These are phyloP conservation scores for Vombatus ursinus DNA, from an alignment of 2,113 vertebrate genomes.

Conservation along the genomic window DNA sequence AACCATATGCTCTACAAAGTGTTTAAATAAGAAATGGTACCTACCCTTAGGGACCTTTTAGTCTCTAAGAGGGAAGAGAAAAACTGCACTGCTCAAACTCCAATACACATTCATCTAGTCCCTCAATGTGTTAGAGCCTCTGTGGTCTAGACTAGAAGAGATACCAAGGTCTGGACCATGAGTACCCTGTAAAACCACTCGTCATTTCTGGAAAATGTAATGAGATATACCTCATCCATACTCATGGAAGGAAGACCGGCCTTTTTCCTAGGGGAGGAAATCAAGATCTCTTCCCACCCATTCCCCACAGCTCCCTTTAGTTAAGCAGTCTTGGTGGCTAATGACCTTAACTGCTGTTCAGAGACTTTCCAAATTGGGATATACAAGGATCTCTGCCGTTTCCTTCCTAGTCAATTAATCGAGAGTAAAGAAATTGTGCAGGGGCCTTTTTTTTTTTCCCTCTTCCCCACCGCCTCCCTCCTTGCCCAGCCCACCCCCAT, in stretches of 20 bases:
- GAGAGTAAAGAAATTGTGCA: constrained; percentile 69
- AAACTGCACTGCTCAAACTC: not conserved
- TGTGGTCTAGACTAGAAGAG: not conserved
- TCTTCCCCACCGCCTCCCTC: not conserved
- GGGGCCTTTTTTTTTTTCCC: constrained; percentile 35
- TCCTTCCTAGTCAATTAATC: constrained; percentile 55
- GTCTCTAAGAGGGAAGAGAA: not conserved
- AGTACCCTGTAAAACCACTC: not conserved
- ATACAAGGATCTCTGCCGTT: not conserved
- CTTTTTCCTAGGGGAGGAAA: not conserved
- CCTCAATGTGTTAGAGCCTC: not conserved
- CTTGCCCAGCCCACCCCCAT: not conserved
- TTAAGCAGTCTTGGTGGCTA: too few species aligned
- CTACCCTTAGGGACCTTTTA: not conserved
- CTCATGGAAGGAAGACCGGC: rapidly evolving
- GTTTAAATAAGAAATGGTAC: not conserved
- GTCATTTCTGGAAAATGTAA: not conserved
- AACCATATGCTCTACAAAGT: not conserved
- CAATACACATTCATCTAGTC: not conserved
- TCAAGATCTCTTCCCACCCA: not conserved
- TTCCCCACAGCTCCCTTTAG: not conserved
- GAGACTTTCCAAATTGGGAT: not conserved
- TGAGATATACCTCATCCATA: too few species aligned
- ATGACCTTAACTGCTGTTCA: not conserved
- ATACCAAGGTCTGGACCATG: not conserved